Evolutionary conservation across 1,140 invertebrate species (phyloP), one percentile per base, ranked within the genome.

Genomic region (Drosophila saltans): DNA sequence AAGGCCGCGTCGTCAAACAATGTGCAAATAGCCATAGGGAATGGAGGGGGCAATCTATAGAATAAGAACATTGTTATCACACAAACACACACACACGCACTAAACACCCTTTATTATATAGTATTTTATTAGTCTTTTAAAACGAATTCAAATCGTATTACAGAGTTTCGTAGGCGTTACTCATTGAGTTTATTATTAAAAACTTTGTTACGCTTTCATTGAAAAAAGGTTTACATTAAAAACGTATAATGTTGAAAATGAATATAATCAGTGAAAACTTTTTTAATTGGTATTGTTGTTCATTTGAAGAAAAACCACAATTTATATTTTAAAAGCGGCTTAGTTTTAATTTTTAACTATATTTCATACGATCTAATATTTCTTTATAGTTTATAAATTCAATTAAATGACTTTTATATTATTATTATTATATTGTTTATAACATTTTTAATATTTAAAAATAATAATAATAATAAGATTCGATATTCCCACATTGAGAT

Each of bases 1-100:
- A 45, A 64, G 43, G 62, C 30, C 60, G 45, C 16, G 16, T 30
- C 24, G 60, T 30, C 40, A 7, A 61, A 61, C 69, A 61, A 72
- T 72, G 71, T 52, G 45, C 45, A 52, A 52, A 59, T 58, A 60
- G 52, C 21, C 16, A 55, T 45, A n/a, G 6, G 45, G 45, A 24
- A 24, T 9, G 24, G 0, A 16, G 8, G 8, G 8, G 8, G 21
- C 33, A 24, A 61, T 28, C 24, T 61, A 69, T 43, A 77, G 66
- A 21, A 66, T n/a, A 8, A 28, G 33, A 40, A 24, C 57, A 69
- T 52, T 26, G 21, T 9, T 52, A 52, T 52, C 45, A 48, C 5
- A 16, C 9, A 48, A 24, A 8, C 1, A 48, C 16, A 48, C 45
- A 48, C 45, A 6, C 45, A 21, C 16, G 24, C 16, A 36, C 6